phyloP scores from a whole-genome alignment of 2,888 invertebrate genomes.

The Drosophila siamana region DNA sequence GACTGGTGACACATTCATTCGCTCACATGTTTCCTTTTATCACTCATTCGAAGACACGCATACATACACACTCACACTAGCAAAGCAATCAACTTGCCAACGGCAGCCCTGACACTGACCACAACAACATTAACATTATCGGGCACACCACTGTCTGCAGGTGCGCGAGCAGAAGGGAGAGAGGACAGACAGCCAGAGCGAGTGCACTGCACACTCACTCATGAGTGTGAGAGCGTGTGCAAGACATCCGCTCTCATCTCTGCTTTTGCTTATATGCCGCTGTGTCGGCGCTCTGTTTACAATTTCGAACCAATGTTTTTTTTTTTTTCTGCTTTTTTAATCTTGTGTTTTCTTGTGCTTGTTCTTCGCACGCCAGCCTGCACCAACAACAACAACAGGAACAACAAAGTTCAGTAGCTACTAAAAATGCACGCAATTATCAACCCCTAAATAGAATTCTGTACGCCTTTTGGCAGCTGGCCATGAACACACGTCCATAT shows the following conservation, averaged over 20 bases:
- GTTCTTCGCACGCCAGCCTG: constrained; percentile 35
- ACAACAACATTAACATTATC: constrained; percentile 62
- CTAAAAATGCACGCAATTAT: constrained; percentile 62
- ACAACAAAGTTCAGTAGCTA: constrained; percentile 65
- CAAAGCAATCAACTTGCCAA: constrained; percentile 45
- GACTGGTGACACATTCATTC: constrained; percentile 67
- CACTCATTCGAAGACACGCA: constrained; percentile 58
- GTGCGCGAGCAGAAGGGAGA: not conserved
- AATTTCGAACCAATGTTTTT: constrained; percentile 25
- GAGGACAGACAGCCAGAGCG: constrained; percentile 1
- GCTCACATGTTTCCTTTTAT: constrained; percentile 57
- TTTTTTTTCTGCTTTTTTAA: constrained; percentile 12
- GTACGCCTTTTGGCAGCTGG: constrained; percentile 60
- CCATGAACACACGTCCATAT: constrained; percentile 4
- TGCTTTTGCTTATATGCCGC: constrained; percentile 52
- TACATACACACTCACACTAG: constrained; percentile 24
- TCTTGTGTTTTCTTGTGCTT: constrained; percentile 29
- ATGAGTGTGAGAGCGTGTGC: constrained; percentile 27
- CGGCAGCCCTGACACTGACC: constrained; percentile 74
- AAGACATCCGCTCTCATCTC: constrained; percentile 57
- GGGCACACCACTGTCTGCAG: constrained; percentile 13
- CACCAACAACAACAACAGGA: no score
- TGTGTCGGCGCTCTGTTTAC: constrained; percentile 73
- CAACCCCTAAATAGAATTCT: constrained; percentile 45
- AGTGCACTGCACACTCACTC: no score